Evolutionary conservation across 2,888 invertebrate species (phyloP).

Genomic region (Drosophila silvestris): DNA sequence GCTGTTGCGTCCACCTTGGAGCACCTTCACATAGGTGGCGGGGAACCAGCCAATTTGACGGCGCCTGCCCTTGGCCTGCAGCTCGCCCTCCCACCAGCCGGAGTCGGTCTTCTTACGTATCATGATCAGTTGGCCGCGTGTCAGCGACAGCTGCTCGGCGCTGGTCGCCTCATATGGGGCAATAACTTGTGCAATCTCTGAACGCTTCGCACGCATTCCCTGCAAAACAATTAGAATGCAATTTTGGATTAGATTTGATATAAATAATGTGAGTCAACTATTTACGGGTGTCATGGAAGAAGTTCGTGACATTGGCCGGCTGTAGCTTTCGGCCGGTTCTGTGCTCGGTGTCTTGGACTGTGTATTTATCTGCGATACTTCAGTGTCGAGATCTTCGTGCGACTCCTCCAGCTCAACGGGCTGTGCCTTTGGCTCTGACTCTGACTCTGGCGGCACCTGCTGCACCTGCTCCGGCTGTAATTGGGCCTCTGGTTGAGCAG

Average conservation of each 20-base stretch:
- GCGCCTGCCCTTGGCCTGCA: slow-evolving; percentile 95
- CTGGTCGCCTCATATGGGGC: slow-evolving; percentile 97
- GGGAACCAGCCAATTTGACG: slow-evolving; percentile 99
- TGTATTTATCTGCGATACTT: slow-evolving; percentile 86
- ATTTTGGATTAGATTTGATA: slow-evolving; percentile 17
- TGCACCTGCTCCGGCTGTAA: slow-evolving; percentile 30
- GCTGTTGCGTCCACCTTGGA: slow-evolving; percentile 89
- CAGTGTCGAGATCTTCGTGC: slow-evolving; percentile 85
- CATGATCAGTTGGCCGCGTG: slow-evolving; percentile 96
- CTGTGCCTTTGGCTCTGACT: slow-evolving; percentile 33
- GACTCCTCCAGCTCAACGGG: slow-evolving; percentile 78
- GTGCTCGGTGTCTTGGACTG: slow-evolving; percentile 82
- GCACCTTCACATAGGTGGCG: slow-evolving; percentile 96
- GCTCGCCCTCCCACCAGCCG: slow-evolving; percentile 99
- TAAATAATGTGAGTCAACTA: slow-evolving; percentile 64
- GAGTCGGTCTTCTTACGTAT: slow-evolving; percentile 98
- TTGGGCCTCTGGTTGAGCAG: slow-evolving; percentile 44
- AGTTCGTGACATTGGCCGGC: slow-evolving; percentile 86
- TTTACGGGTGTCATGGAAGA: slow-evolving; percentile 86
- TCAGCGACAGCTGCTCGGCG: slow-evolving; percentile 94
- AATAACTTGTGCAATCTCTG: slow-evolving; percentile 97
- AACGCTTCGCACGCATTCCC: slow-evolving; percentile 90
- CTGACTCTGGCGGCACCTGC: slow-evolving; percentile 26
- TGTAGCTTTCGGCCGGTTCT: slow-evolving; percentile 84
- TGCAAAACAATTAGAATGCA: slow-evolving; percentile 61